Evolutionary conservation across 2,797 vertebrate genomes (phyloP).

Genomic region (Micrastur ruficollis): DNA sequence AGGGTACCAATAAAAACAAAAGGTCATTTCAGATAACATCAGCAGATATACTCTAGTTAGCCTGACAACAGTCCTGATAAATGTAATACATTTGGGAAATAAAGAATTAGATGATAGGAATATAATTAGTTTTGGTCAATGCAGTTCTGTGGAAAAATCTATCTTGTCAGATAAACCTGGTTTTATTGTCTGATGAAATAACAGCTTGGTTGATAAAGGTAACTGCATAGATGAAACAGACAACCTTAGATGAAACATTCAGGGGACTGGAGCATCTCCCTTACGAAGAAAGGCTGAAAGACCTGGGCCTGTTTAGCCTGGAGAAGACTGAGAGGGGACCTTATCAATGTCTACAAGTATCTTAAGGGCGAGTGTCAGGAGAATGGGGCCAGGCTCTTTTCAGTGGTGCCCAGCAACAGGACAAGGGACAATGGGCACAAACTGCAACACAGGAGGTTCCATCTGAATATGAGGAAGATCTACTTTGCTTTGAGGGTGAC

Average conservation of each 20-base stretch:
- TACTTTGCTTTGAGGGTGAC: no score
- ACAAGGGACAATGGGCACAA: no score
- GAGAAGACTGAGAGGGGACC: no score
- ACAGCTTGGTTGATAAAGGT: not conserved
- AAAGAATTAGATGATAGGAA: not conserved
- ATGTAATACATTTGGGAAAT: not conserved
- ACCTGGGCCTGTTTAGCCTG: no score
- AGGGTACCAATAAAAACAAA: not conserved
- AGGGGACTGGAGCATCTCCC: no score
- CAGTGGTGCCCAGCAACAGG: no score
- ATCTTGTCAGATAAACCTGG: not conserved
- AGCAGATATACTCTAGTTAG: not conserved
- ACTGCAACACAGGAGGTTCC: no score
- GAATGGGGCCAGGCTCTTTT: no score
- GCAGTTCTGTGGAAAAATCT: not conserved
- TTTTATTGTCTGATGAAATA: not conserved
- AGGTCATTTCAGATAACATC: not conserved
- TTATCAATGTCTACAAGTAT: no score
- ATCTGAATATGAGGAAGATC: no score
- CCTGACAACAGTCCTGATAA: not conserved
- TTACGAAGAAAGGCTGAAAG: no score
- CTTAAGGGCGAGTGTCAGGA: no score
- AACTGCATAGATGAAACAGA: not conserved
- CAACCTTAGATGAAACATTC: not conserved
- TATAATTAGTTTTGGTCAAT: not conserved